phyloP scores from a whole-genome alignment of 2,113 vertebrate species.

The Salvelinus namaycush region DNA sequence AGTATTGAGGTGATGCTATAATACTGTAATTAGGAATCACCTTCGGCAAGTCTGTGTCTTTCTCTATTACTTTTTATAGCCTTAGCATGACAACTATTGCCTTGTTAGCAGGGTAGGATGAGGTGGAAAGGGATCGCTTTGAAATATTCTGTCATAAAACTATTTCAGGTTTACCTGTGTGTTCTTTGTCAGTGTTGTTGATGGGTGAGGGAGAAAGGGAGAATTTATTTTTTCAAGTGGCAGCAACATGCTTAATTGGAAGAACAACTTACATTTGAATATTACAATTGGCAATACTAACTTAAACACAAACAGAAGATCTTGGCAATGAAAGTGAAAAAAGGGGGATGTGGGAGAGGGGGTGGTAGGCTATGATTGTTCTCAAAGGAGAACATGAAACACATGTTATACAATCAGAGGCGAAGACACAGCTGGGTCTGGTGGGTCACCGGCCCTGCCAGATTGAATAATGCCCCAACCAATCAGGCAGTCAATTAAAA shows the following conservation, averaged over 20 bases:
- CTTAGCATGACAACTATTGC: slow-evolving; percentile 88
- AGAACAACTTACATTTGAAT: no score
- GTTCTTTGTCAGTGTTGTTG: not conserved
- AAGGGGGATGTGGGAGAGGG: no score
- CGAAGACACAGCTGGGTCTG: no score
- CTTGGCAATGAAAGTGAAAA: not conserved
- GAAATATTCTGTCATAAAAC: slow-evolving; percentile 75
- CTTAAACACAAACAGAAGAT: not conserved
- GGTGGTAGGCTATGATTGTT: no score
- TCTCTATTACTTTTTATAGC: slow-evolving; percentile 78
- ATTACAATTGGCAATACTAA: no score
- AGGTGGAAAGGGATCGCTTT: slow-evolving; percentile 45
- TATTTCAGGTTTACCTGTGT: slow-evolving; percentile 81
- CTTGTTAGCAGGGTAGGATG: slow-evolving; percentile 65
- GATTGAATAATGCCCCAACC: no score
- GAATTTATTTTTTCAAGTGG: not conserved
- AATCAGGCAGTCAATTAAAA: no score
- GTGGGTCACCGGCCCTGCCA: no score
- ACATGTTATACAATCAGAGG: no score
- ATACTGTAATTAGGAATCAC: slow-evolving; percentile 57
- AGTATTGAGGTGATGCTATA: slow-evolving; percentile 55
- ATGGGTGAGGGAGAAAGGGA: not conserved
- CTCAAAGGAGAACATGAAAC: no score
- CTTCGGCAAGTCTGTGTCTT: slow-evolving; percentile 47
- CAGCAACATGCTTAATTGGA: no score